Evolutionary conservation across 2,113 vertebrate genomes (phyloP).

Genomic region (Spermophilus dauricus): DNA sequence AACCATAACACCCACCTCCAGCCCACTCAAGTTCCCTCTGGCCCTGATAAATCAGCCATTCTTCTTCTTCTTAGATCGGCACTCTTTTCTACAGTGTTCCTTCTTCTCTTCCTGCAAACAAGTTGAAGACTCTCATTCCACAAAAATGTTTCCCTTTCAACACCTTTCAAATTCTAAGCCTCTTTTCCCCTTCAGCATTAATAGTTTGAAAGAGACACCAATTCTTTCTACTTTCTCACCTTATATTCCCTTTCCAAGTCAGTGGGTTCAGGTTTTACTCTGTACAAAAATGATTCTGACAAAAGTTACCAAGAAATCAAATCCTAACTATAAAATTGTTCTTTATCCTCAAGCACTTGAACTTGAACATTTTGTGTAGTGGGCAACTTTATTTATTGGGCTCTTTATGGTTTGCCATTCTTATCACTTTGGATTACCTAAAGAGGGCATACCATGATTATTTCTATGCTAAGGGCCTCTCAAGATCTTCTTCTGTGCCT

Average conservation of each 20-base stretch:
- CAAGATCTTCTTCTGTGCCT: background rate
- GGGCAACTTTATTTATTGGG: background rate
- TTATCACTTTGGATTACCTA: background rate
- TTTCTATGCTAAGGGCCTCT: background rate
- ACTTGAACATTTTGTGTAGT: background rate
- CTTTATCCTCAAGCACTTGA: background rate
- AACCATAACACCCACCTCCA: background rate
- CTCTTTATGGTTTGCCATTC: background rate
- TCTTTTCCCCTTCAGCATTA: background rate
- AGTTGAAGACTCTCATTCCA: background rate
- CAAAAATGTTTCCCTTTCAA: background rate
- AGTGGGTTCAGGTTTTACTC: background rate
- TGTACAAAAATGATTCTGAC: background rate
- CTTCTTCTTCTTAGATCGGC: background rate
- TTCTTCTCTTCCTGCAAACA: background rate
- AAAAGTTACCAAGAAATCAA: background rate
- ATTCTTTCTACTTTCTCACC: background rate
- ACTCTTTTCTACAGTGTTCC: background rate
- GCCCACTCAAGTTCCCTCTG: too few species aligned
- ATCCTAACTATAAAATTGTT: background rate
- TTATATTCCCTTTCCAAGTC: background rate
- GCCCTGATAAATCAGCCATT: background rate
- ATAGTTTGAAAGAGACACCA: background rate
- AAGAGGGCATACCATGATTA: background rate
- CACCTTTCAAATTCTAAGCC: background rate